Conservation (phyloP, 2,797 vertebrate species). For the Brachymystax lenok region DNA sequence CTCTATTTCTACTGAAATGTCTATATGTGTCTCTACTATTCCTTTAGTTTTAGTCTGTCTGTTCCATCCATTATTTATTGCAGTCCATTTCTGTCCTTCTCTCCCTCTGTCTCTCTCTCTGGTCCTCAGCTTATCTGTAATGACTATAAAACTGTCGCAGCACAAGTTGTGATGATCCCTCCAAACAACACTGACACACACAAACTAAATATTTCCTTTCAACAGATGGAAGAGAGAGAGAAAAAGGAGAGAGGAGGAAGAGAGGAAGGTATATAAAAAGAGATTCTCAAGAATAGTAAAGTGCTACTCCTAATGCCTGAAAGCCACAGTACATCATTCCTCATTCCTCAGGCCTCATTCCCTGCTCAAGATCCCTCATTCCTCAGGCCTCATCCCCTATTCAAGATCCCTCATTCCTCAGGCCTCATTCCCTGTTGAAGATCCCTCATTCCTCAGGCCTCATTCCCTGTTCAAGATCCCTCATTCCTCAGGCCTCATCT, state of each 20-base stretch:
- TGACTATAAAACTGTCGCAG: constrained; percentile 59
- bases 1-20: not conserved
- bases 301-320: constrained; percentile 16
- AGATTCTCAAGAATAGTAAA: not conserved
- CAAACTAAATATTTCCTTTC: constrained; percentile 45
- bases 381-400: no score
- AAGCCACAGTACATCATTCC: constrained; percentile 14
- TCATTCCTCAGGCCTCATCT: no score
- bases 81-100: constrained; percentile 23
- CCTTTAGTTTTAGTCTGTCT: constrained; percentile 4
- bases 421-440: no score
- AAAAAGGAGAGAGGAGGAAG: constrained; percentile 11
- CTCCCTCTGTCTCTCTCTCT: constrained; percentile 21
- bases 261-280: constrained; percentile 6
- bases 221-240: constrained; percentile 15
- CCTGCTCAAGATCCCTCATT: not conserved
- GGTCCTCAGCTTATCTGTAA: constrained; percentile 56
- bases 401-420: no score
- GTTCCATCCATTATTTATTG: constrained; percentile 22
- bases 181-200: constrained; percentile 52
- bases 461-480: no score
- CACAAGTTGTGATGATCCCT: constrained; percentile 51
- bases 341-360: not conserved
- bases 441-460: no score
- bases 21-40: not conserved